phyloP scores from a whole-genome alignment of 2,797 vertebrate species.

The Aratinga solstitialis region DNA sequence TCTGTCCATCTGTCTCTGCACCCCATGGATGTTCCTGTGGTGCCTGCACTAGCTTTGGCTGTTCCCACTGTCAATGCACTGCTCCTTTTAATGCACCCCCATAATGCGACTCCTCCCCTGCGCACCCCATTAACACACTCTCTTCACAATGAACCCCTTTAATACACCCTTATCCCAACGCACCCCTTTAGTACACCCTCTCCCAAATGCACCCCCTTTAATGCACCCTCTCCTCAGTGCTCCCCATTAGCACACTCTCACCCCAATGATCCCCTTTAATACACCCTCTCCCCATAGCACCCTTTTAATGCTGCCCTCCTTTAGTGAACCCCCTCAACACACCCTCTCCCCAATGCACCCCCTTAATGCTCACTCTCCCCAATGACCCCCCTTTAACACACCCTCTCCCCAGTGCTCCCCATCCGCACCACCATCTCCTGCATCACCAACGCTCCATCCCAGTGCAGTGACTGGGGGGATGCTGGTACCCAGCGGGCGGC shows the following conservation, averaged over 20 bases:
- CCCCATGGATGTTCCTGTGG: rapidly evolving
- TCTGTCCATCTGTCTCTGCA: conserved; percentile 53
- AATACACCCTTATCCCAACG: background rate
- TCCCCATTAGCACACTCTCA: too few relatives aligned
- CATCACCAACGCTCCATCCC: background rate
- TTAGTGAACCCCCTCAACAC: background rate
- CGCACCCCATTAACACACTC: background rate
- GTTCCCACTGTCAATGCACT: background rate
- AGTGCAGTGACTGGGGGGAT: rapidly evolving
- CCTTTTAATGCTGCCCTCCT: background rate
- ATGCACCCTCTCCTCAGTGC: too few relatives aligned
- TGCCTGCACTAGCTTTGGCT: background rate
- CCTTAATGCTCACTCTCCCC: background rate
- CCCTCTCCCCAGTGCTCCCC: background rate
- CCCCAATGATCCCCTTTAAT: background rate
- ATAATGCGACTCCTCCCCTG: background rate
- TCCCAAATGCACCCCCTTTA: background rate
- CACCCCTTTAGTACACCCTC: background rate
- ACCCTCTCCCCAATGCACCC: background rate
- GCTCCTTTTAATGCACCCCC: background rate
- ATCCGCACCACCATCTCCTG: background rate
- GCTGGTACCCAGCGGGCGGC: background rate
- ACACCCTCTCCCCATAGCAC: rapidly evolving
- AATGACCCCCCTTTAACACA: background rate
- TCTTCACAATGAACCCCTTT: background rate